phyloP scores from a whole-genome alignment of 2,888 invertebrate species.

The Cryptus viduatorius region DNA sequence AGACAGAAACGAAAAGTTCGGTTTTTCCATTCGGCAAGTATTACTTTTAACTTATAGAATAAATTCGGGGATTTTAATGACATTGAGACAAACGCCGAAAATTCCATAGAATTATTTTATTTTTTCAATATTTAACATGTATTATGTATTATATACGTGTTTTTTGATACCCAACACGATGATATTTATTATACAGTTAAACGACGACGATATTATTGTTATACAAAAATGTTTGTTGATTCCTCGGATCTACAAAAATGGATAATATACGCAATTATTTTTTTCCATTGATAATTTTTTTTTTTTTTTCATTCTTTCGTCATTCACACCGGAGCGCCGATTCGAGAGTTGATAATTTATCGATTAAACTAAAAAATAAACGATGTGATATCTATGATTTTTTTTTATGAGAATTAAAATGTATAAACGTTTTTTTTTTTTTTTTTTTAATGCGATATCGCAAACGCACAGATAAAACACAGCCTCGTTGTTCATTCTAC shows the following conservation, averaged over 20 bases:
- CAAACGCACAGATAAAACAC: constrained; percentile 52
- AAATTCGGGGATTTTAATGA: neutral
- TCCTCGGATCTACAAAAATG: constrained; percentile 8
- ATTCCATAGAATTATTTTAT: constrained; percentile 53
- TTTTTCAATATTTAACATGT: constrained; percentile 37
- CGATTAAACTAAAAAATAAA: constrained; percentile 29
- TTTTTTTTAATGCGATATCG: neutral
- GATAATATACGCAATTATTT: constrained; percentile 5
- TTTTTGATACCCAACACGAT: constrained; percentile 55
- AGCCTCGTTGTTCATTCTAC: constrained; percentile 61
- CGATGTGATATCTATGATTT: constrained; percentile 5
- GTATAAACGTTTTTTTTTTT: neutral
- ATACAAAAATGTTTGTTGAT: constrained; percentile 54
- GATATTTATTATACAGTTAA: constrained; percentile 43
- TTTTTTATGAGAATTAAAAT: constrained; percentile 3
- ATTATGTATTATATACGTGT: constrained; percentile 22
- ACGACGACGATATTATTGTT: constrained; percentile 52
- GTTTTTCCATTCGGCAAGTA: neutral
- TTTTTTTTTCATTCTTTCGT: constrained; percentile 20
- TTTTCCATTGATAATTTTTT: neutral
- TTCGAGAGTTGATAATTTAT: constrained; percentile 10
- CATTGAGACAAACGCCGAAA: neutral
- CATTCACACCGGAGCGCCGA: constrained; percentile 28
- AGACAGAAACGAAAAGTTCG: neutral
- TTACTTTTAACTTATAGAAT: neutral